Base-by-base conservation (phyloP, 1,140 invertebrate species). In the Papilio aristodemus region DNA sequence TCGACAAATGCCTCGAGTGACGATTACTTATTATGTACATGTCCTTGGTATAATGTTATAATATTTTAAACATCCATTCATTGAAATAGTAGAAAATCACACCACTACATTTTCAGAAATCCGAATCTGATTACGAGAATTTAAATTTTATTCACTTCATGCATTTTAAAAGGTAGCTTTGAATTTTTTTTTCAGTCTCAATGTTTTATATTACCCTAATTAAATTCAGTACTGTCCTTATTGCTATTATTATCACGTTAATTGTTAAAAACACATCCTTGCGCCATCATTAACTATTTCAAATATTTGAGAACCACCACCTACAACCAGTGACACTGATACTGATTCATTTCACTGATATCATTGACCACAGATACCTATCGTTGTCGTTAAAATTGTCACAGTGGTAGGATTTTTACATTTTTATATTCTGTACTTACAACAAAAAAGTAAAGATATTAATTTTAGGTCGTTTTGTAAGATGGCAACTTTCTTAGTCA, bases 21-120 rank as follows among this genome's bases (percentile, higher is more conserved):
- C 79, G 79, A 84, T 83, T 81, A 84, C 84, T 91, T 90, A 83
- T 79, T 87, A 87, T 88, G 83, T 78, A 88, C 89, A 91, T 91
- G 89, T 90, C 89, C 89, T 91, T 88, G 83, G 81, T 75, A 82
- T 86, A 83, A 76, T 85, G 66, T 80, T 76, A 74, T 83, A 79
- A 78, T 78, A 84, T 80, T 80, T 71, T 75, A 80, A 67, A 80
- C 76, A 81, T 80, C 74, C 81, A 81, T 80, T 78, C 84, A 89
- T 86, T 77, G 78, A 78, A 83, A 79, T 75, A 72, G 73, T 76
- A 70, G 46, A 58, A 74, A 66, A 70, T 69, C 59, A 69, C 64
- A 72, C 14, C 59, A 73, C 70, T 67, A 63, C 32, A 67, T 59
- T 59, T 68, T 69, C 50, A 72, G 60, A 41, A 63, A 63, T 19